Conservation (phyloP, 2,888 invertebrate genomes). For the Caenorhabditis panamensis region DNA sequence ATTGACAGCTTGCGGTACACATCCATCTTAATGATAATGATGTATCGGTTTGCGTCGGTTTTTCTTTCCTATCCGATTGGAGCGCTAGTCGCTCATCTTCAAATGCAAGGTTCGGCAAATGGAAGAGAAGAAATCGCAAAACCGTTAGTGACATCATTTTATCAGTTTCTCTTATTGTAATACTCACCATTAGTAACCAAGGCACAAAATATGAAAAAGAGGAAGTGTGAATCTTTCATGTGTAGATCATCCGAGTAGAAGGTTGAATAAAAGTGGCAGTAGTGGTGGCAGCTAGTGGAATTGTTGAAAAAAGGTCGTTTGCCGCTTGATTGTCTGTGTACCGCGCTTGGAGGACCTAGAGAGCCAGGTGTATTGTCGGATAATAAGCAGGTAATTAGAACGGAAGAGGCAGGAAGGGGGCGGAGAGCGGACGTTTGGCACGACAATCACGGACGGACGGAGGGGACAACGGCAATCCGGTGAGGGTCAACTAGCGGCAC, state of each 20-base stretch:
- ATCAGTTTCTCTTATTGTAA: constrained; percentile 5
- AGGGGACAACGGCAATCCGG: constrained; percentile 40
- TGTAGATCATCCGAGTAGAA: constrained; percentile 48
- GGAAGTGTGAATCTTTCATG: constrained; percentile 43
- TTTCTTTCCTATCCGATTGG: too few species aligned
- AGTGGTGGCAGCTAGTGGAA: constrained; percentile 50
- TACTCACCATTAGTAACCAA: constrained; percentile 51
- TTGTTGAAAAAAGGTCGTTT: constrained; percentile 60
- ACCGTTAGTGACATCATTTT: constrained; percentile 15
- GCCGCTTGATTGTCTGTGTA: constrained; percentile 49
- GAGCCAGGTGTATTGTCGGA: constrained; percentile 65
- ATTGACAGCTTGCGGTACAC: constrained; percentile 45
- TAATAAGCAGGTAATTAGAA: constrained; percentile 66
- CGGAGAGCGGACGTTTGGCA: constrained; percentile 33
- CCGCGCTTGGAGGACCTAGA: constrained; percentile 35
- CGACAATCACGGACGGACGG: constrained; percentile 45
- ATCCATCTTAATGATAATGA: constrained; percentile 58
- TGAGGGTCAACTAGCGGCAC: constrained; percentile 49
- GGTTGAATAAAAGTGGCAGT: constrained; percentile 21
- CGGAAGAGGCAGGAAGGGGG: constrained; percentile 31
- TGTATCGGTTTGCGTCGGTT: constrained; percentile 16
- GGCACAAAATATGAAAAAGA: constrained; percentile 43
- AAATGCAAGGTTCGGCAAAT: background rate
- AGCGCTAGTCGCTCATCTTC: background rate
- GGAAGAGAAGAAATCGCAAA: background rate